A percentile compares a stretch with the other conserved stretches of the same genome.
These are phyloP conservation scores for Pterois miles DNA, from an alignment of 2,797 vertebrate species.

Conservation along the genomic window DNA sequence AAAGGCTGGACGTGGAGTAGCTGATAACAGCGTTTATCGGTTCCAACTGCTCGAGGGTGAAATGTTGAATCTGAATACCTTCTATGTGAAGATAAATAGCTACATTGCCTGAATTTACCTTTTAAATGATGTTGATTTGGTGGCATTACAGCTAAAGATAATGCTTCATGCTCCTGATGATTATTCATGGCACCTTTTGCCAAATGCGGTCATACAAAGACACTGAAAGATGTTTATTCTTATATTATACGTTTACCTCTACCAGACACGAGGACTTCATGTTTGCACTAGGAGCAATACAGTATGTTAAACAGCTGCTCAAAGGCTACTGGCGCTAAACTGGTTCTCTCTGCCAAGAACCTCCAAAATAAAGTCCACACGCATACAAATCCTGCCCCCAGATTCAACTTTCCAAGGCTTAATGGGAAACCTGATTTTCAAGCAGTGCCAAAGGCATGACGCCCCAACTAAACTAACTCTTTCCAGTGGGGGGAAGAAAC, in stretches of 20 bases:
- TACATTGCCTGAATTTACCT: slow-evolving; percentile 26
- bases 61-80: slow-evolving; percentile 51
- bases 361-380: slow-evolving; percentile 41
- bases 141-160: slow-evolving; percentile 16
- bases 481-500: slow-evolving; percentile 8
- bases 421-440: slow-evolving; percentile 79
- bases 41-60: slow-evolving; percentile 45
- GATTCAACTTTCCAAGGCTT: slow-evolving; percentile 83
- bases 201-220: not conserved
- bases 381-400: slow-evolving; percentile 66
- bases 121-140: slow-evolving; percentile 35
- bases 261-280: not conserved
- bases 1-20: slow-evolving; percentile 38
- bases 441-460: slow-evolving; percentile 66
- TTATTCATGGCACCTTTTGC: not conserved
- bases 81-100: slow-evolving; percentile 43
- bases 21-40: slow-evolving; percentile 50
- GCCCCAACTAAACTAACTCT: slow-evolving; percentile 59
- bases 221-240: not conserved
- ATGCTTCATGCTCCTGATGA: not conserved
- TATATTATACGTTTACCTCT: slow-evolving; percentile 1
- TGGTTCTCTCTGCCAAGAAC: slow-evolving; percentile 38
- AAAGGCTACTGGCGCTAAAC: slow-evolving; percentile 30
- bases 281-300: slow-evolving; percentile 17
- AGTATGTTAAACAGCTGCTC: slow-evolving; percentile 37